Percentiles rank a stretch among this genome's conserved stretches.
Conservation (phyloP, 2,113 vertebrate genomes). For the Anguilla rostrata region DNA sequence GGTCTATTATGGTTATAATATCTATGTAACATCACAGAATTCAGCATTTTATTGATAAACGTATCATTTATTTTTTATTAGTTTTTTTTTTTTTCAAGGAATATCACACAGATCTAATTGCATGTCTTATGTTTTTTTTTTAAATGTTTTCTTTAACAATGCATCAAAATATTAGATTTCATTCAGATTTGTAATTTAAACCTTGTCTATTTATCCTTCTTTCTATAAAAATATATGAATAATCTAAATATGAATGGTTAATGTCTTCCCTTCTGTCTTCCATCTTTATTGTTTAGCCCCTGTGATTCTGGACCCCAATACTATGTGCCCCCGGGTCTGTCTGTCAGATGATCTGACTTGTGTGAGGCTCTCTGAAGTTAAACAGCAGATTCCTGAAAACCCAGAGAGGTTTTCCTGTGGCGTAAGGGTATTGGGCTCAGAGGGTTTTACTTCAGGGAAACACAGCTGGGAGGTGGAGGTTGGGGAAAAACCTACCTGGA, state of each 20-base stretch:
- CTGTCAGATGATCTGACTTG: conserved; percentile 11
- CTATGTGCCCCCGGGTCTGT: not conserved
- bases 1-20: too few species aligned
- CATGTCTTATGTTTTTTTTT: too few species aligned
- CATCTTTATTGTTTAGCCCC: conserved; percentile 1
- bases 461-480: conserved; percentile 34
- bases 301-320: conserved; percentile 24
- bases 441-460: conserved; percentile 48
- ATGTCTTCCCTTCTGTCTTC: not conserved
- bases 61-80: too few species aligned
- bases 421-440: not conserved
- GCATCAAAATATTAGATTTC: too few species aligned
- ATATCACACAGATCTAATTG: too few species aligned
- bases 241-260: not conserved
- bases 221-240: too few species aligned
- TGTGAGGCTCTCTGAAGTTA: not conserved
- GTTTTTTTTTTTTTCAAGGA: too few species aligned
- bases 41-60: too few species aligned
- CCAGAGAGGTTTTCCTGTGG: not conserved
- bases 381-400: conserved; percentile 18
- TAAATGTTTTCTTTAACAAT: too few species aligned
- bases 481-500: not conserved
- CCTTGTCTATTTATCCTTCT: too few species aligned
- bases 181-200: too few species aligned
- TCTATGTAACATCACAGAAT: too few species aligned